Percentiles rank a stretch among this genome's conserved stretches.
These are phyloP conservation scores for Chinchilla lanigera DNA, from an alignment of 2,113 vertebrate genomes.

Conservation along the genomic window DNA sequence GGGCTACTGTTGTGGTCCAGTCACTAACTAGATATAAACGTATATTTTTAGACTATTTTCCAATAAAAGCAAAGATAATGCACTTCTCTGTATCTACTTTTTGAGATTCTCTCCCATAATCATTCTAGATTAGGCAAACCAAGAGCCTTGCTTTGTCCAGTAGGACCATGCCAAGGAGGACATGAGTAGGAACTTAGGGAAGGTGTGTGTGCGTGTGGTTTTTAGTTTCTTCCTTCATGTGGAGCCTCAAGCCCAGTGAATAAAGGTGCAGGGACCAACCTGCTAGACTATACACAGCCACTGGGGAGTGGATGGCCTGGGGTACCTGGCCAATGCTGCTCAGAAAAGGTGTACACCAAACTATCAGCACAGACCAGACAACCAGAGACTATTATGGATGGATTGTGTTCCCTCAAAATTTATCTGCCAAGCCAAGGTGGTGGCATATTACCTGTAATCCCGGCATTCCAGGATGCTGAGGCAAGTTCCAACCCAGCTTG, in stretches of 20 bases:
- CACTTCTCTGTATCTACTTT: background rate
- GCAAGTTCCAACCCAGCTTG: background rate
- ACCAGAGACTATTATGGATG: background rate
- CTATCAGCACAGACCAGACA: background rate
- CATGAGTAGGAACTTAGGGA: background rate
- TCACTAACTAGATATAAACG: background rate
- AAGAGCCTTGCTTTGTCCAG: background rate
- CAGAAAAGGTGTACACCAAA: background rate
- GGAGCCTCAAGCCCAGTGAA: no score
- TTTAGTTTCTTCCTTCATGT: background rate
- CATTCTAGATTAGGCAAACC: background rate
- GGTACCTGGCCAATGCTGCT: background rate
- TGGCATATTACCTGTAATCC: background rate
- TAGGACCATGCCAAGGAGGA: background rate
- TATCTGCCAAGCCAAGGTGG: background rate
- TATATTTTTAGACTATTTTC: background rate
- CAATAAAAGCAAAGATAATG: background rate
- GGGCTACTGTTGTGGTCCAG: background rate
- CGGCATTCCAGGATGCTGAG: background rate
- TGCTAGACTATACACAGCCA: background rate
- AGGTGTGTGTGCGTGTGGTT: fast-evolving
- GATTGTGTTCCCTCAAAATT: background rate
- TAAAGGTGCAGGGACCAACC: background rate
- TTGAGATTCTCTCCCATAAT: background rate
- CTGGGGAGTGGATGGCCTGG: background rate